A percentile compares a stretch with the other conserved stretches of the same genome.
Conservation (phyloP, 92 coral and sea anemone genomes). For the Palythoa heliodiscus region DNA sequence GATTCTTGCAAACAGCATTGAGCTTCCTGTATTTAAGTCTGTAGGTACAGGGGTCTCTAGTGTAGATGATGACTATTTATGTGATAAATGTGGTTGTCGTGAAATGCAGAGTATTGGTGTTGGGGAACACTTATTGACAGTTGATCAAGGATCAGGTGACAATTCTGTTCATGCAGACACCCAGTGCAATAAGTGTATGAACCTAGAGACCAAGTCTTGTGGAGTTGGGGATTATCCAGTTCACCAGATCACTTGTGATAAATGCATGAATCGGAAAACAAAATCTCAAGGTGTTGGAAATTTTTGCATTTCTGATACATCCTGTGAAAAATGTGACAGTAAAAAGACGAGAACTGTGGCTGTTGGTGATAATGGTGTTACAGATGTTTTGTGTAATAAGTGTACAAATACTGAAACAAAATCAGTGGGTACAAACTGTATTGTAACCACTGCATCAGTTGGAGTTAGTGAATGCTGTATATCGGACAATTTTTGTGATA, state of each 20-base stretch:
- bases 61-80: constrained; percentile 66
- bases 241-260: constrained; percentile 46
- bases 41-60: constrained; percentile 74
- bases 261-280: constrained; percentile 30
- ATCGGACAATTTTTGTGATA: constrained; percentile 82
- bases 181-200: constrained; percentile 21
- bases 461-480: constrained; percentile 85
- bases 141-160: constrained; percentile 39
- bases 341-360: constrained; percentile 72
- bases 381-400: constrained; percentile 74
- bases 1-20: constrained; percentile 81
- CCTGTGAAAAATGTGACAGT: constrained; percentile 63
- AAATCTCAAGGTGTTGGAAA: constrained; percentile 71
- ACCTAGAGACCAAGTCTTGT: constrained; percentile 44
- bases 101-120: constrained; percentile 66
- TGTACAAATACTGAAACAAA: constrained; percentile 71
- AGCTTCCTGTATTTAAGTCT: constrained; percentile 66
- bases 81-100: constrained; percentile 63
- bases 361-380: constrained; percentile 62
- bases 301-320: constrained; percentile 67
- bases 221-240: constrained; percentile 55
- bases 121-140: constrained; percentile 56
- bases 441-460: constrained; percentile 39
- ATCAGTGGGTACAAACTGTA: constrained; percentile 73
- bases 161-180: neutral